Percentiles rank a stretch among this genome's conserved stretches.
These are phyloP conservation scores for Morpho achilles DNA, from an alignment of 2,888 invertebrate genomes.

Conservation along the genomic window DNA sequence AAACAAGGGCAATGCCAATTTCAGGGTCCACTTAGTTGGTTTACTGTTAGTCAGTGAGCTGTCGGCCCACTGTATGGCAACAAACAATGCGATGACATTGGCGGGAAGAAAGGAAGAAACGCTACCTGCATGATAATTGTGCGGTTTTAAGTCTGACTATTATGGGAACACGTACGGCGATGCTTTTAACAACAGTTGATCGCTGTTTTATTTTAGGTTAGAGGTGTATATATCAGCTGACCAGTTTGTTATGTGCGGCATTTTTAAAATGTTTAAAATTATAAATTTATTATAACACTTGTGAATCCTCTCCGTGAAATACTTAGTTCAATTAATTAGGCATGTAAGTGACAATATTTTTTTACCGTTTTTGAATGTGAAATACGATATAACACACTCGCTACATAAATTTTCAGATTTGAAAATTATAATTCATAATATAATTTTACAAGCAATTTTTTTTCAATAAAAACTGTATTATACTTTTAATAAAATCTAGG, in stretches of 20 bases:
- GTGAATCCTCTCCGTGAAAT: no score
- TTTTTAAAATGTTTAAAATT: no score
- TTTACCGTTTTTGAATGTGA: no score
- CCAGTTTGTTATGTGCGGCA: neutral
- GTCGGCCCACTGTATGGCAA: conserved; percentile 42
- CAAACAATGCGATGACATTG: conserved; percentile 72
- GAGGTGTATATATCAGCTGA: conserved; percentile 1
- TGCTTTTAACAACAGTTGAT: conserved; percentile 13
- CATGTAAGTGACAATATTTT: no score
- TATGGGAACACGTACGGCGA: conserved; percentile 32
- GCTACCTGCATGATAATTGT: conserved; percentile 61
- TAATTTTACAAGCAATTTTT: no score
- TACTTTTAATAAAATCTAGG: no score
- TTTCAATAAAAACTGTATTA: no score
- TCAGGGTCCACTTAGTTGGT: conserved; percentile 68
- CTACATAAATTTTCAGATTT: no score
- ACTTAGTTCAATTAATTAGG: no score
- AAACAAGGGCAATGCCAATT: conserved; percentile 76
- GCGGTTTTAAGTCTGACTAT: conserved; percentile 40
- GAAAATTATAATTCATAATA: no score
- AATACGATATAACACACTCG: no score
- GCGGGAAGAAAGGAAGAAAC: conserved; percentile 75
- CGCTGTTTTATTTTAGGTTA: conserved; percentile 1
- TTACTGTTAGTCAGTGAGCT: conserved; percentile 64
- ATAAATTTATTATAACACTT: no score